Evolutionary conservation across 2,113 vertebrate genomes (phyloP).

Genomic region (Mustelus asterias): DNA sequence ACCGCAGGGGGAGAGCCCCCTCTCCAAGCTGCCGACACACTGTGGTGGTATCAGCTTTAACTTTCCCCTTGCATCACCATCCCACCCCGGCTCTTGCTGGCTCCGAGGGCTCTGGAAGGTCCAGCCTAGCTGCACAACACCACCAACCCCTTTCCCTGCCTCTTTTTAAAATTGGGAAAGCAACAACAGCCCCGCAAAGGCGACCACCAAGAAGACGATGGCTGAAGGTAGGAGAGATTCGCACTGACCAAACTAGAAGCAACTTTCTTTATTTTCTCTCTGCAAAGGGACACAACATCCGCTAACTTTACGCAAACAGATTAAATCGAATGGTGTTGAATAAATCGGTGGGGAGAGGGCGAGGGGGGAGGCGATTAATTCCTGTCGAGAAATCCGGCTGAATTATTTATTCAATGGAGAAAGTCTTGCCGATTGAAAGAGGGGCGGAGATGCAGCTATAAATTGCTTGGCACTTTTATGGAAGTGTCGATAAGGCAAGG

Average conservation of each 20-base stretch:
- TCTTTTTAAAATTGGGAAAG: neutral
- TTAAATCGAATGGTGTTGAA: neutral
- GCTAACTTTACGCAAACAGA: neutral
- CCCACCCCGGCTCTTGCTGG: neutral
- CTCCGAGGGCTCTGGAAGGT: neutral
- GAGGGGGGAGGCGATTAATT: neutral
- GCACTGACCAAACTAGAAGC: neutral
- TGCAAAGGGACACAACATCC: neutral
- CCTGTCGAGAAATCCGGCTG: neutral
- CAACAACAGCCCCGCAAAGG: neutral
- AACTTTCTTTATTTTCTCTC: neutral
- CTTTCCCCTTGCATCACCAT: neutral
- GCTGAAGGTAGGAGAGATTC: constrained; percentile 16
- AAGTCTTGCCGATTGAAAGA: neutral
- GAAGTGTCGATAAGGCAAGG: neutral
- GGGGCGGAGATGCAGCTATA: neutral
- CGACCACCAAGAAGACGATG: neutral
- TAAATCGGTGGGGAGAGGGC: neutral
- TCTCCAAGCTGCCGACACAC: neutral
- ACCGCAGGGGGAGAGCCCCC: neutral
- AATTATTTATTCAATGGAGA: neutral
- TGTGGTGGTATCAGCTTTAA: neutral
- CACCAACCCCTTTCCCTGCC: neutral
- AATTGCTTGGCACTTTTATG: neutral
- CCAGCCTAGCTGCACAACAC: neutral